Evolutionary conservation across 2,113 vertebrate genomes (phyloP), one percentile per base, ranked within the genome.

Genomic region (Heterotis niloticus): DNA sequence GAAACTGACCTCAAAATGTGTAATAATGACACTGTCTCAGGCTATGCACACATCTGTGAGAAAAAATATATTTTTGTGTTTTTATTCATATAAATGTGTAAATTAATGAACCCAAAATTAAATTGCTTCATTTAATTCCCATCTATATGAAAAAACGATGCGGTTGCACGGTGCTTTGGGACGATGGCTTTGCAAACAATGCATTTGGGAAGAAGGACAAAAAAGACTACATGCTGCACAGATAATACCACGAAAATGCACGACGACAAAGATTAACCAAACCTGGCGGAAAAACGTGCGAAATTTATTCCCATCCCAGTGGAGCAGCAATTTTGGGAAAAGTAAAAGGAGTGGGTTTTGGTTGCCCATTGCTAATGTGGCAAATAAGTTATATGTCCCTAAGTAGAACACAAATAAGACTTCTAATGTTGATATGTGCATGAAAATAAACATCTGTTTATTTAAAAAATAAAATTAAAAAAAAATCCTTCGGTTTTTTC

Each of bases 381-480:
- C 2, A 44, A 44, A 44, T 4, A 44, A 44, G 7, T 44, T 44
- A 44, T 44, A 44, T 7, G 7, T 44, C 7, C 34, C 34, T 7
- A 44, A 44, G 34, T 7, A 44, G 34, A 51, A 54, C 34, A 18
- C 70, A 73, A 14, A 20, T 14, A 13, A 62, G 5, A 20, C 60
- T 10, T 62, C 60, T 17, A 62, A 62, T 62, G 4, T 10, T 4
- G 60, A 20, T 62, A 62, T 17, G 20, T 10, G 26, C 72, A 62
- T 20, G 54, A 24, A 88, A 86, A 82, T 78, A 84, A 88, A 86
- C 83, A 83, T 81, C 82, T 88, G 87, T 86, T 78, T n/a, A 28
- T 1, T 80, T 80, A 62, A 80, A 75, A 20, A 83, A 88, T n/a
- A n/a, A n/a, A n/a, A n/a, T n/a, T n/a, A n/a, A n/a, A n/a, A n/a